Base-by-base conservation (phyloP, 2,797 vertebrate genomes). In the Anisognathus igniventris region DNA sequence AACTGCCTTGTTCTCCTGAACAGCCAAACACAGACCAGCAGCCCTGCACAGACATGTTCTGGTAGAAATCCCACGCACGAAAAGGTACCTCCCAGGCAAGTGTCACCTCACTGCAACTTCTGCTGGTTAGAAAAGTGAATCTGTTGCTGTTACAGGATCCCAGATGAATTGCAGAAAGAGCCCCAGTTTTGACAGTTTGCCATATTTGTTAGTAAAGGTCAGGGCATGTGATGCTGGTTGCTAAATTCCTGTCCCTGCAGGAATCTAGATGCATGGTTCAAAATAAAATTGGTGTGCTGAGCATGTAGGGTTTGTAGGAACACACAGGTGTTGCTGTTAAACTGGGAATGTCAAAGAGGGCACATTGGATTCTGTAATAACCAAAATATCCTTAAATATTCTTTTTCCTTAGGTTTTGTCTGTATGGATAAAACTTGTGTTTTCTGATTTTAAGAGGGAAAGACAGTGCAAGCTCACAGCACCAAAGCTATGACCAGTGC, bases 171-270 rank as follows among this genome's bases (percentile, higher is more conserved):
- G 45, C 39, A 53, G 66, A 48, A 74, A 64, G 73, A 67, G 45
- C 8, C 6, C 15, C 24, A 57, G 67, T 75, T 85, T 60, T 77
- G 30, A 68, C 40, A 50, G 19, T 89, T 50, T 28, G 42, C 57
- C 44, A 4, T 64, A 35, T 42, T 86, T 42, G 24, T 71, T 45
- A 23, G 42, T 85, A 58, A 93, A 92, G 71, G 62, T 87, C 74
- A 56, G 8, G 7, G 61, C 11, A n/a, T 72, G 50, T 67, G 54
- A 31, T 17, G 33, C 66, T 33, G 23, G 25, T 50, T 45, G 64
- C 71, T 92, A 42, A 85, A 94, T 88, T 91, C 74, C 33, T 72
- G 17, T 60, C 62, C 50, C 40, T 48, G 8, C 9, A 58, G 62
- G 58, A 82, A 82, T 80, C 64, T 42, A 30, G n/a, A 42, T 58